Conservation (phyloP, 2,113 vertebrate genomes). For the Kryptolebias marmoratus region DNA sequence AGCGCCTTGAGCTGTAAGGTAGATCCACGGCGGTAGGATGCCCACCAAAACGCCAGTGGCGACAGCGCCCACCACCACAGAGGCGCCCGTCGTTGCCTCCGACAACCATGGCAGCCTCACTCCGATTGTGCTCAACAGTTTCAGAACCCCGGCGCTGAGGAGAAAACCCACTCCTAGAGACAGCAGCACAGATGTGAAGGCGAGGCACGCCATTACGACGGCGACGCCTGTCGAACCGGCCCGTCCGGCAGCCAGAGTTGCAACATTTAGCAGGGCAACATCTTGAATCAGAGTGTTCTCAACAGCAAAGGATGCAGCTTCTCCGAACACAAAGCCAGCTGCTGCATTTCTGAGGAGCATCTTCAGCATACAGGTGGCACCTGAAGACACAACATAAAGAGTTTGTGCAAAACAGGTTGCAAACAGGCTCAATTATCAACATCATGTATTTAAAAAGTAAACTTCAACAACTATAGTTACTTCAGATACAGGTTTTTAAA, state of each 20-base stretch:
- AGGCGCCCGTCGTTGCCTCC: slow-evolving; percentile 41
- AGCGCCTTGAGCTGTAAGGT: slow-evolving; percentile 35
- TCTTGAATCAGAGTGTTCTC: slow-evolving; percentile 39
- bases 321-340: slow-evolving; percentile 63
- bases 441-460: too few species aligned
- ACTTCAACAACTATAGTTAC: too few species aligned
- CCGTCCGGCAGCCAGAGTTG: slow-evolving; percentile 21
- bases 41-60: slow-evolving; percentile 38
- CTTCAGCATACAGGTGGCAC: neutral
- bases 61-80: slow-evolving; percentile 49
- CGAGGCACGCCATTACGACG: slow-evolving; percentile 52
- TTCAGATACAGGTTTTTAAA: too few species aligned
- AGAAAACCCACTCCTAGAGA: slow-evolving; percentile 66
- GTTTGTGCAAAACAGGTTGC: neutral
- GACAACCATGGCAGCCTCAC: slow-evolving; percentile 13
- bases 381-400: slow-evolving; percentile 22
- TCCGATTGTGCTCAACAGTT: slow-evolving; percentile 29
- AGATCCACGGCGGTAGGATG: slow-evolving; percentile 50
- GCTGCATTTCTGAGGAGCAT: slow-evolving; percentile 36
- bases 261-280: slow-evolving; percentile 37
- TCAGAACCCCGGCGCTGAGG: slow-evolving; percentile 46
- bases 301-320: slow-evolving; percentile 47
- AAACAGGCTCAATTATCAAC: neutral
- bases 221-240: slow-evolving; percentile 59
- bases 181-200: slow-evolving; percentile 60